Conservation (phyloP, 2,888 invertebrate species). For the Gerris lacustris region DNA sequence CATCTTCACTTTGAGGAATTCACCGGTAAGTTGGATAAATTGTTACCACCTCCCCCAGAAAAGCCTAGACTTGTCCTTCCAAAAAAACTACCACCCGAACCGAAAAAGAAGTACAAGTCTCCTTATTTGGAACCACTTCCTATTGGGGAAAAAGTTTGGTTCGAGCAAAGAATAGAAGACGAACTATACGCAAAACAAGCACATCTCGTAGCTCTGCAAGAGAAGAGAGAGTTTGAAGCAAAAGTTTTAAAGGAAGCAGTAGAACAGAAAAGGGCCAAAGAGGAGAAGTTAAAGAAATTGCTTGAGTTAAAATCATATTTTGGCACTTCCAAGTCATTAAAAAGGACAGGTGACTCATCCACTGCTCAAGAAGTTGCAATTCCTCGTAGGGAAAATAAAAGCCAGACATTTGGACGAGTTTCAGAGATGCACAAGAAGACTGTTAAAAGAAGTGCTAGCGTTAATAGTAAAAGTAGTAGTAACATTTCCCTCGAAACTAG, state of each 20-base stretch:
- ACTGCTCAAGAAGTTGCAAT: background rate
- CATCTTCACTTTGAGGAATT: conserved; percentile 24
- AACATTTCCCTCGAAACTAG: background rate
- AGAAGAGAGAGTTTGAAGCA: conserved; percentile 9
- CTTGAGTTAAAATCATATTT: background rate
- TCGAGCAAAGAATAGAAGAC: conserved; percentile 21
- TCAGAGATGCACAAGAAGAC: background rate
- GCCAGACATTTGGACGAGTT: background rate
- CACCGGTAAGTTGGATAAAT: conserved; percentile 20
- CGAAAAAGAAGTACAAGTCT: conserved; percentile 11
- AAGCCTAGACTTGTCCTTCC: conserved; percentile 15
- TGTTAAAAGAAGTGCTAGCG: background rate
- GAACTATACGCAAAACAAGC: conserved; percentile 19
- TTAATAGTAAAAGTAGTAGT: background rate
- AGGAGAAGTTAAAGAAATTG: background rate
- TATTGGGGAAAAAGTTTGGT: conserved; percentile 23
- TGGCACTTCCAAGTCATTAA: background rate
- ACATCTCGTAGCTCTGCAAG: background rate
- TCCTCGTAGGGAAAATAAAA: background rate
- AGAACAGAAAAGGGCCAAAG: background rate
- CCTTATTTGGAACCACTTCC: conserved; percentile 24
- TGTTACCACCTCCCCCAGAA: conserved; percentile 23
- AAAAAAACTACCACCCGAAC: background rate
- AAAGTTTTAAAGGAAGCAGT: background rate
- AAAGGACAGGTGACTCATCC: background rate